phyloP scores from a whole-genome alignment of 2,888 invertebrate genomes.

The Saturnia pavonia region DNA sequence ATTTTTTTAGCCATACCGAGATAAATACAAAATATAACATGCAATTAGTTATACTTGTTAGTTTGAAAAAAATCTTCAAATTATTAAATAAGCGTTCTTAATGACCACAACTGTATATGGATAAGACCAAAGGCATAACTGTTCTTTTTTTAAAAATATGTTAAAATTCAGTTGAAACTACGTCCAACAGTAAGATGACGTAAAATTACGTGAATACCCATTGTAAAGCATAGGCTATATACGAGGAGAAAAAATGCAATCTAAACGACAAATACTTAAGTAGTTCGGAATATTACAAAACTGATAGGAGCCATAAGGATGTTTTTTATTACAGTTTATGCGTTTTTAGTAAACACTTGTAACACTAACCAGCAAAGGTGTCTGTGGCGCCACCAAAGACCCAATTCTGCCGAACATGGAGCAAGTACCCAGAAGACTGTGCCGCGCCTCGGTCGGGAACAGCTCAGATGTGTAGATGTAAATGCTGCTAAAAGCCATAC shows the following conservation, averaged over 20 bases:
- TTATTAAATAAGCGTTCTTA: too few relatives aligned
- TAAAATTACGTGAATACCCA: background rate
- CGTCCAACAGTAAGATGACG: too few relatives aligned
- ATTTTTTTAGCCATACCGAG: too few relatives aligned
- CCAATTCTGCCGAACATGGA: conserved; percentile 86
- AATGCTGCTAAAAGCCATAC: conserved; percentile 74
- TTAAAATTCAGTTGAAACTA: too few relatives aligned
- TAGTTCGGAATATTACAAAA: background rate
- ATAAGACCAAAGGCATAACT: too few relatives aligned
- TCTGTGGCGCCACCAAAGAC: conserved; percentile 85
- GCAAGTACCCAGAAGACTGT: conserved; percentile 83
- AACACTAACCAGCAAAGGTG: conserved; percentile 82
- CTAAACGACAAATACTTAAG: background rate
- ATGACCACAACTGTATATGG: too few relatives aligned
- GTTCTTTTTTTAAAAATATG: too few relatives aligned
- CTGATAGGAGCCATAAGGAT: background rate
- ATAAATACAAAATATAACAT: too few relatives aligned
- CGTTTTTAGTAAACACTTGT: background rate
- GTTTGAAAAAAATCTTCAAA: too few relatives aligned
- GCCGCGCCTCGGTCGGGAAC: conserved; percentile 84
- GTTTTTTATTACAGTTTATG: background rate
- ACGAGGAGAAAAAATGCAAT: background rate
- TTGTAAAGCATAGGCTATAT: background rate
- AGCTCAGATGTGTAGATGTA: conserved; percentile 84
- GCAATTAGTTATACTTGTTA: too few relatives aligned